These are phyloP conservation scores for Cnemophilus loriae DNA, from an alignment of 2,113 vertebrate genomes.

Conservation along the genomic window DNA sequence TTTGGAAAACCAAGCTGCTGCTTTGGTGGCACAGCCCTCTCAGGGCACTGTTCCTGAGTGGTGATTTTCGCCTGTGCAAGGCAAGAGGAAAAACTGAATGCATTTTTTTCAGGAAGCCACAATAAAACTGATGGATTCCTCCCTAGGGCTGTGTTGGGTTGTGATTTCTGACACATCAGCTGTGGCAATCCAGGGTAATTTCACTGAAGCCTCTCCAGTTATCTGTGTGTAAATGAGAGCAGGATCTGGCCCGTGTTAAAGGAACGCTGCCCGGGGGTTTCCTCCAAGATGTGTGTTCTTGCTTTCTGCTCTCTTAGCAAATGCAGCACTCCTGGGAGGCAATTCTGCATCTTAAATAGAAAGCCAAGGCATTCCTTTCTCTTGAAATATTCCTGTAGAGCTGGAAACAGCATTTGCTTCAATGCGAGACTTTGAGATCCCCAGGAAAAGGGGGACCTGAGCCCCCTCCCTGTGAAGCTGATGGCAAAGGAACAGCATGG, in stretches of 20 bases:
- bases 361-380: not conserved
- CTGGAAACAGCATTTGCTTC: not conserved
- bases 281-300: not conserved
- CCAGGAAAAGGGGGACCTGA: not conserved
- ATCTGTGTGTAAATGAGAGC: not conserved
- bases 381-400: not conserved
- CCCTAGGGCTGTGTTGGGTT: not conserved
- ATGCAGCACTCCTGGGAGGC: not conserved
- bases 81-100: not conserved
- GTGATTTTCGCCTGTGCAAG: not conserved
- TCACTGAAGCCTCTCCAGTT: not conserved
- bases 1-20: not conserved
- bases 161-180: not conserved
- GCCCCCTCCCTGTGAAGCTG: not conserved
- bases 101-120: not conserved
- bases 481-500: not conserved
- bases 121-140: not conserved
- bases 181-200: not conserved
- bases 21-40: not conserved
- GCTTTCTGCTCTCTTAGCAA: not conserved
- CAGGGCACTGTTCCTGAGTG: fast-evolving
- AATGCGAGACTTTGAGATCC: not conserved
- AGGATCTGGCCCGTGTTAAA: not conserved
- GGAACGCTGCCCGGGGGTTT: not conserved
- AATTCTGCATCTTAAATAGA: not conserved